phyloP scores from a whole-genome alignment of 2,113 vertebrate species.

The Nerophis ophidion region DNA sequence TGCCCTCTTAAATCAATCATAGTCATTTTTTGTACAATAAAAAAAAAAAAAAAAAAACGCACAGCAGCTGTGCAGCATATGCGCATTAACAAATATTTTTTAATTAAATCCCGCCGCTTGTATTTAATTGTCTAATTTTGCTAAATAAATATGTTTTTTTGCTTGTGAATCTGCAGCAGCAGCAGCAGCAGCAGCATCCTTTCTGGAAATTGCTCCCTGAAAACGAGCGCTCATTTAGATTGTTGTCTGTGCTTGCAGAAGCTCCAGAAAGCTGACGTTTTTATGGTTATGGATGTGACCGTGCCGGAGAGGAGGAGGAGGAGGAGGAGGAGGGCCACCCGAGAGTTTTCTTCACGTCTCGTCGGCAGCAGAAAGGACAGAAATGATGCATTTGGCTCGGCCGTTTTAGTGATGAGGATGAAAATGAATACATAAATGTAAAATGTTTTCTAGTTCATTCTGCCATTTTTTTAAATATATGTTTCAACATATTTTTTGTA shows the following conservation, averaged over 20 bases:
- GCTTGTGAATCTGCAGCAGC: conserved; percentile 18
- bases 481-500: too few relatives aligned
- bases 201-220: conserved; percentile 13
- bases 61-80: conserved; percentile 5
- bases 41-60: conserved; percentile 6
- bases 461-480: too few relatives aligned
- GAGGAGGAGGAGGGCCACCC: conserved; percentile 46
- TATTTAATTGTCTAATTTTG: too few relatives aligned
- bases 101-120: too few relatives aligned
- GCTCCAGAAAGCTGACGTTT: conserved; percentile 55
- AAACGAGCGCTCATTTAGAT: conserved; percentile 61
- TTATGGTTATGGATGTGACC: conserved; percentile 65
- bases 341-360: conserved; percentile 34
- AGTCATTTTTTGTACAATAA: not conserved
- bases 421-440: too few relatives aligned
- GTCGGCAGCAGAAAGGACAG: conserved; percentile 11
- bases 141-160: not conserved
- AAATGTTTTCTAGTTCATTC: too few relatives aligned
- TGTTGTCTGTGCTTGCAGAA: conserved; percentile 56
- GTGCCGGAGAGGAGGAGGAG: conserved; percentile 25
- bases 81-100: not conserved
- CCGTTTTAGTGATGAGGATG: too few relatives aligned
- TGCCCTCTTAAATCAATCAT: conserved; percentile 55
- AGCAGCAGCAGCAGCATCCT: conserved; percentile 24
- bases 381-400: conserved; percentile 1